Evolutionary conservation across 2,888 invertebrate species (phyloP).

Genomic region (Ormia ochracea): DNA sequence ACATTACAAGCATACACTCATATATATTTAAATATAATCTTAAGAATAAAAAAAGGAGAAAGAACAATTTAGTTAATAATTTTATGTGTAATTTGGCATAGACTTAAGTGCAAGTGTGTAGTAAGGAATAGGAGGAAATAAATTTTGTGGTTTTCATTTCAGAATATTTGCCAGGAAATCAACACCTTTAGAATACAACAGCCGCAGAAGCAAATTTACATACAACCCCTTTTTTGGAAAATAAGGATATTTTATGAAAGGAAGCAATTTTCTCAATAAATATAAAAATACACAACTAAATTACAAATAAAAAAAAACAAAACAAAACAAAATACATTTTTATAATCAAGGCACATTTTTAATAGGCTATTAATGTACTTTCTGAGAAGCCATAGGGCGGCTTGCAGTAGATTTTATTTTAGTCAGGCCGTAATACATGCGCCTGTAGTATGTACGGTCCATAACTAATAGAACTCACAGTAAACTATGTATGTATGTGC

Average conservation of each 20-base stretch:
- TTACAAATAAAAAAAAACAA: background rate
- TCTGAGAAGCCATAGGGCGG: too few species aligned
- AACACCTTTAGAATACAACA: constrained; percentile 61
- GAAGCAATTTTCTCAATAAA: constrained; percentile 3
- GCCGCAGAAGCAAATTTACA: constrained; percentile 64
- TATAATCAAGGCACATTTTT: background rate
- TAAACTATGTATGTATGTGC: too few species aligned
- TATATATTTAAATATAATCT: background rate
- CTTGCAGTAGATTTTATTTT: too few species aligned
- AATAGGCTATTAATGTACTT: too few species aligned
- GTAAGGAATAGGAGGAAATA: constrained; percentile 6
- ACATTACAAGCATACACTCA: background rate
- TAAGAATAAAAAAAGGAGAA: background rate
- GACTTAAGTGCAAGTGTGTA: constrained; percentile 14
- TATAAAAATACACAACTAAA: background rate
- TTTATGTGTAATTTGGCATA: background rate
- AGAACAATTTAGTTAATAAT: background rate
- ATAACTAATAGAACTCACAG: too few species aligned
- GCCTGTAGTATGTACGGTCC: too few species aligned
- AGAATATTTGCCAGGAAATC: constrained; percentile 37
- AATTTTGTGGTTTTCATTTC: background rate
- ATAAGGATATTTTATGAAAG: constrained; percentile 13
- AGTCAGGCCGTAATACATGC: too few species aligned
- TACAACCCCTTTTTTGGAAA: constrained; percentile 59
- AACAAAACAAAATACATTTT: too few species aligned